phyloP scores from a whole-genome alignment of 2,797 vertebrate species.

The Anguilla pacifica region DNA sequence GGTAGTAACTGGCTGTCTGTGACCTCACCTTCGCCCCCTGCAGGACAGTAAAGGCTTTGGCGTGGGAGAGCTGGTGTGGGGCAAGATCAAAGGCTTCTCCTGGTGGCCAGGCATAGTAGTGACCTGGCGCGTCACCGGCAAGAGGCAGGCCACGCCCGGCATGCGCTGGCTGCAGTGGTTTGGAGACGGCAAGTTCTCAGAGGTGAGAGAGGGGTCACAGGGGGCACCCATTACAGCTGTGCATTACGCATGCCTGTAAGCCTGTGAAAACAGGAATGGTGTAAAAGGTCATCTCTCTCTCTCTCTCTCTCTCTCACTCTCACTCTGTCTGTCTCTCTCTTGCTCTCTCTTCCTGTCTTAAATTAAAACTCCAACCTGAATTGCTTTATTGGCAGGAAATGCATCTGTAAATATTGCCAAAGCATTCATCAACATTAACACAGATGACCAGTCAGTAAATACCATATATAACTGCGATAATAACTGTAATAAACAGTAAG shows the following conservation, averaged over 20 bases:
- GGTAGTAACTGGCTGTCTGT: not conserved
- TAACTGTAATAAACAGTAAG: no score
- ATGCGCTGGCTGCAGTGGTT: constrained; percentile 98
- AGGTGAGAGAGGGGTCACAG: constrained; percentile 74
- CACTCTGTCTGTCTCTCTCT: not conserved
- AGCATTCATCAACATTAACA: not conserved
- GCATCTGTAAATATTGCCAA: not conserved
- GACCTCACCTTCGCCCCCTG: not conserved
- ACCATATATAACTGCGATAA: no score
- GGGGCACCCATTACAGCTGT: not conserved
- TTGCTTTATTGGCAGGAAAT: not conserved
- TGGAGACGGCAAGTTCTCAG: constrained; percentile 92
- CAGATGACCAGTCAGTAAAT: no score
- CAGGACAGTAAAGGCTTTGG: constrained; percentile 88
- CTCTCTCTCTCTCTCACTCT: not conserved
- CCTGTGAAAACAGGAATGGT: not conserved
- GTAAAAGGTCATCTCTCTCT: not conserved
- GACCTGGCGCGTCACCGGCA: constrained; percentile 86
- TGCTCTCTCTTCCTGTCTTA: not conserved
- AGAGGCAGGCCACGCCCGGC: constrained; percentile 84
- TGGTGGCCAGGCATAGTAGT: constrained; percentile 96
- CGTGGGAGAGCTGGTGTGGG: constrained; percentile 88
- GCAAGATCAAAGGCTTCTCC: constrained; percentile 93
- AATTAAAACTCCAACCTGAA: not conserved
- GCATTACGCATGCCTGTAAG: not conserved